Evolutionary conservation across 2,888 invertebrate genomes (phyloP).

Genomic region (Lasioglossum calceatum): DNA sequence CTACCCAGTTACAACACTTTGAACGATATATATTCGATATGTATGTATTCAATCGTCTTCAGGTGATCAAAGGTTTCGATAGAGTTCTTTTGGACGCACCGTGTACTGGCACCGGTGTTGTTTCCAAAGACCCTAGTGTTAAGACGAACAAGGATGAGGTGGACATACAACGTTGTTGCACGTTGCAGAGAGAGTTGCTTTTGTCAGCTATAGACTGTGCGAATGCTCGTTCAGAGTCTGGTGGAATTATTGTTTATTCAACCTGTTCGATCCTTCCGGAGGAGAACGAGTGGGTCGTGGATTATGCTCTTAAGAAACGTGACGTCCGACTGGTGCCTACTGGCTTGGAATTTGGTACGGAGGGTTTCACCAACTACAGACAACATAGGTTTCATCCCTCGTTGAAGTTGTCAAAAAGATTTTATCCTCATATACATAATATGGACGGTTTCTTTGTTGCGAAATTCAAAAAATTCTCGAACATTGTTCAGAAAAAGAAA

Average conservation of each 20-base stretch:
- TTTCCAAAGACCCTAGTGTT: conserved; percentile 98
- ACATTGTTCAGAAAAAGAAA: conserved; percentile 86
- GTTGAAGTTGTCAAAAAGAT: conserved; percentile 94
- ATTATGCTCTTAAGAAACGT: conserved; percentile 96
- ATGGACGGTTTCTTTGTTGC: conserved; percentile 99
- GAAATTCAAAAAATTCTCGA: conserved; percentile 98
- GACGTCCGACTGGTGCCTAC: conserved; percentile 97
- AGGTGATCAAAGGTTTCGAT: conserved; percentile 96
- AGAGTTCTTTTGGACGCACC: conserved; percentile 98
- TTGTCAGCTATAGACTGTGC: conserved; percentile 98
- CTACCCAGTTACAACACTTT: not conserved
- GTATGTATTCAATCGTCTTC: conserved; percentile 64
- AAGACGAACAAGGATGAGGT: conserved; percentile 96
- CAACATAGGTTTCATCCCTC: conserved; percentile 95
- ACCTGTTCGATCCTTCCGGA: conserved; percentile 99
- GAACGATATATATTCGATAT: too few species aligned
- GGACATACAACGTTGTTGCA: conserved; percentile 96
- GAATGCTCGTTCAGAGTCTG: conserved; percentile 95
- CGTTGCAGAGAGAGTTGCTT: conserved; percentile 95
- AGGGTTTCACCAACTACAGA: conserved; percentile 96
- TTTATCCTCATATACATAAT: conserved; percentile 99
- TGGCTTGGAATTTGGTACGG: conserved; percentile 97
- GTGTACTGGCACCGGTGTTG: conserved; percentile 99
- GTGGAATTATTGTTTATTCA: conserved; percentile 98
- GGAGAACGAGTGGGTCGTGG: conserved; percentile 99